Conservation (phyloP, 2,113 vertebrate species). For the Lasiurus cinereus region DNA sequence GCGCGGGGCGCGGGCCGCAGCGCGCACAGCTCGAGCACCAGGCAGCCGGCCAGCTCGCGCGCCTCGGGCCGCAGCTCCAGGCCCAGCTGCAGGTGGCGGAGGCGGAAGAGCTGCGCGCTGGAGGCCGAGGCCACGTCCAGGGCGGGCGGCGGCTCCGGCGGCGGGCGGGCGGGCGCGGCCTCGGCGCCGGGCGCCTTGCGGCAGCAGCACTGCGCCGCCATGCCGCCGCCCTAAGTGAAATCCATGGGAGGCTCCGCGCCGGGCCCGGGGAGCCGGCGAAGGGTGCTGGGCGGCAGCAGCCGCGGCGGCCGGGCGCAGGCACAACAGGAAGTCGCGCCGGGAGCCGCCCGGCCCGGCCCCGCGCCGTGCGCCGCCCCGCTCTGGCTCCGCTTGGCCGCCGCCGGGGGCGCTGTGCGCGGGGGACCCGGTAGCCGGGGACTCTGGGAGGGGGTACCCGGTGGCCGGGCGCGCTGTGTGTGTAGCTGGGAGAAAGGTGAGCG, state of each 20-base stretch:
- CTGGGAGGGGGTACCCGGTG: not conserved
- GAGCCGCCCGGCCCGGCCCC: conserved; percentile 81
- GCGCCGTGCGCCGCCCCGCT: conserved; percentile 76
- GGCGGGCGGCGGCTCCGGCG: conserved; percentile 81
- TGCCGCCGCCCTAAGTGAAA: conserved; percentile 88
- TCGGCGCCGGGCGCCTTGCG: conserved; percentile 88
- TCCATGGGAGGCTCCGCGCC: conserved; percentile 88
- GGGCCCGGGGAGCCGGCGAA: conserved; percentile 71
- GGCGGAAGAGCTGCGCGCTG: conserved; percentile 92
- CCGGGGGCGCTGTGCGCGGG: conserved; percentile 64
- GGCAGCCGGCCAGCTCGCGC: conserved; percentile 93
- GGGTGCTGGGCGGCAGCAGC: conserved; percentile 70
- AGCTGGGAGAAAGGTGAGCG: rapidly evolving
- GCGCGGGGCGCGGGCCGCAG: conserved; percentile 87
- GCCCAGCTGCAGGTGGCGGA: conserved; percentile 94
- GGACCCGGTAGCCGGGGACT: not conserved
- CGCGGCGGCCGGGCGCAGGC: conserved; percentile 75
- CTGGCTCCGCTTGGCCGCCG: conserved; percentile 77
- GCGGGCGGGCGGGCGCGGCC: conserved; percentile 81
- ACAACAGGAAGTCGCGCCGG: conserved; percentile 83
- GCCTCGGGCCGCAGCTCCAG: conserved; percentile 92
- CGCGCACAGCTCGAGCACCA: conserved; percentile 92
- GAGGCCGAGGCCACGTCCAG: conserved; percentile 94
- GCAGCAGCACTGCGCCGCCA: conserved; percentile 92
- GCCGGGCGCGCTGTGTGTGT: not conserved